Evolutionary conservation across 2,113 vertebrate genomes (phyloP).

Genomic region (Neotragus moschatus): DNA sequence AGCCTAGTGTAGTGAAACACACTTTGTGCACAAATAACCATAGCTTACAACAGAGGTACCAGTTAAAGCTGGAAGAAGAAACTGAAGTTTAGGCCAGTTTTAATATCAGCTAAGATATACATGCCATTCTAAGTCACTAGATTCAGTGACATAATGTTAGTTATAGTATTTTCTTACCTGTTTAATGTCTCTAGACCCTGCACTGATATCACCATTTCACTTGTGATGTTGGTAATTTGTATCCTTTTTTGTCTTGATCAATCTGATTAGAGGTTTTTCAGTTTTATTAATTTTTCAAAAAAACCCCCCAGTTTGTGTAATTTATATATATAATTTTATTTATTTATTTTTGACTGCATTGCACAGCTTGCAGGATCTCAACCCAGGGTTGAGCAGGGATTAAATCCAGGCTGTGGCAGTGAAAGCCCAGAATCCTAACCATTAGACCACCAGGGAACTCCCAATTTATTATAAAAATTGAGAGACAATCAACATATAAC

Average conservation of each 20-base stretch:
- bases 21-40: not conserved
- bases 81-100: not conserved
- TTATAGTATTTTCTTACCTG: not conserved
- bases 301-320: not conserved
- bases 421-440: not conserved
- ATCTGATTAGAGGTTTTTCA: not conserved
- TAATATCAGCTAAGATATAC: not conserved
- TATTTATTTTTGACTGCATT: not conserved
- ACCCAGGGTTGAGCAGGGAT: not conserved
- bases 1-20: not conserved
- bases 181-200: not conserved
- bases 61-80: not conserved
- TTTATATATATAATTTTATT: not conserved
- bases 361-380: not conserved
- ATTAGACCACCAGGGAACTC: not conserved
- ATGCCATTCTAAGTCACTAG: not conserved
- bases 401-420: not conserved
- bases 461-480: not conserved
- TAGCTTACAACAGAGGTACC: not conserved
- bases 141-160: not conserved
- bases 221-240: not conserved
- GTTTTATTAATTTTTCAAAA: not conserved
- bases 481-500: not conserved
- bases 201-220: not conserved
- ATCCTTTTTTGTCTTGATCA: not conserved